These are phyloP conservation scores for Smithornis capensis DNA, from an alignment of 2,113 vertebrate genomes.

Conservation along the genomic window DNA sequence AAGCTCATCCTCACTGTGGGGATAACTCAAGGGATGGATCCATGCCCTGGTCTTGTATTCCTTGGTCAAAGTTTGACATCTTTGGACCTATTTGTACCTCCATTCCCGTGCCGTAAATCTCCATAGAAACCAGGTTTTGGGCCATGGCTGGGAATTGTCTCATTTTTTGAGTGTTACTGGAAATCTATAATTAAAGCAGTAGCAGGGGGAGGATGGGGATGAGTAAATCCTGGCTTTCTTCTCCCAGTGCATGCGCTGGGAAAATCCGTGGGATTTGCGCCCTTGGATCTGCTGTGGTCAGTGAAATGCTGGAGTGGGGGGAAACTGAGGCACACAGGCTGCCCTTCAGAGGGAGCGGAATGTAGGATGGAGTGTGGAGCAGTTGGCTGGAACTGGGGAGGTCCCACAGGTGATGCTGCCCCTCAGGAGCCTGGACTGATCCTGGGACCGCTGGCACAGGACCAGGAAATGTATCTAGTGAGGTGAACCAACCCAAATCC, in stretches of 20 bases:
- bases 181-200: constrained; percentile 45
- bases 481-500: background rate
- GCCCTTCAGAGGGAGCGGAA: background rate
- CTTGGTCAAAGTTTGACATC: background rate
- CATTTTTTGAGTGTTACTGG: background rate
- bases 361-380: background rate
- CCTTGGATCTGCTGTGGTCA: background rate
- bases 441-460: accelerated
- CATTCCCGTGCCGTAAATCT: background rate
- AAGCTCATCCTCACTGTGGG: background rate
- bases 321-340: background rate
- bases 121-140: constrained; percentile 40
- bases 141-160: constrained; percentile 9
- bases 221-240: background rate
- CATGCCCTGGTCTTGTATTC: accelerated
- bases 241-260: background rate
- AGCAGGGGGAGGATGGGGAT: background rate
- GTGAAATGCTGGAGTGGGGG: accelerated
- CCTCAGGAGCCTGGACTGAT: background rate
- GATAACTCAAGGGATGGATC: accelerated
- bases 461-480: background rate
- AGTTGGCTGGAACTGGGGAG: accelerated
- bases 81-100: background rate
- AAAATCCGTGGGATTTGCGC: accelerated
- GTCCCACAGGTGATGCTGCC: background rate